Evolutionary conservation across 2,797 vertebrate genomes (phyloP), one percentile per base, ranked within the genome.

Genomic region (Hemitrygon akajei): DNA sequence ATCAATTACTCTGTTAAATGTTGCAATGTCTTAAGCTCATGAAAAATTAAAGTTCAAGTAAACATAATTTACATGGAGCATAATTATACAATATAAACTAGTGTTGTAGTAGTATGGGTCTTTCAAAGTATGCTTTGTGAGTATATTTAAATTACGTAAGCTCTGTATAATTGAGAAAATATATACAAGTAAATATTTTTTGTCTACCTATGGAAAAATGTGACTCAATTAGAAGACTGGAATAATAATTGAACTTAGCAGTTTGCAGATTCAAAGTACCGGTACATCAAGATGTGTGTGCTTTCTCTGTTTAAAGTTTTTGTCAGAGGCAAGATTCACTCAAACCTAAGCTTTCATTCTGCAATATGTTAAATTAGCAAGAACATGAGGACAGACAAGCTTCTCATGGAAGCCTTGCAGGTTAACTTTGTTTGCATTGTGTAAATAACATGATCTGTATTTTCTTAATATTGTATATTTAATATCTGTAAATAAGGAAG

Each of bases 381-480:
- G 71, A 71, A 25, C 0, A 73, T 22, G 71, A 73, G 66, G 20
- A 73, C 25, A 25, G 71, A 73, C 71, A 25, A 27, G 22, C 22
- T 25, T 73, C 75, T 73, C 27, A 69, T 27, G 69, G 10, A 92
- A 92, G 66, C 89, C 89, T 47, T 92, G 14, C 40, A 7, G 37
- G 34, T 92, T 92, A 92, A 87, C 40, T 75, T 18, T 92, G 69
- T 76, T 40, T 40, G 9, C 56, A 93, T 30, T 76, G 40, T 93
- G 47, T 56, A 93, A 93, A 75, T 56, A 93, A 93, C 40, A 75
- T 69, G 63, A 56, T 30, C 18, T 76, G 73, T 93, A 93, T 93
- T 93, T 93, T 75, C 91, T 93, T 76, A 93, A 76, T 76, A 91
- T 93, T 93, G 73, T 93, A 93, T 27, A 73, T 73, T 92, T 92